Percentiles rank a stretch among this genome's conserved stretches.
These are phyloP conservation scores for Mesaphorura yosii DNA, from an alignment of 1,140 invertebrate species.

Conservation along the genomic window DNA sequence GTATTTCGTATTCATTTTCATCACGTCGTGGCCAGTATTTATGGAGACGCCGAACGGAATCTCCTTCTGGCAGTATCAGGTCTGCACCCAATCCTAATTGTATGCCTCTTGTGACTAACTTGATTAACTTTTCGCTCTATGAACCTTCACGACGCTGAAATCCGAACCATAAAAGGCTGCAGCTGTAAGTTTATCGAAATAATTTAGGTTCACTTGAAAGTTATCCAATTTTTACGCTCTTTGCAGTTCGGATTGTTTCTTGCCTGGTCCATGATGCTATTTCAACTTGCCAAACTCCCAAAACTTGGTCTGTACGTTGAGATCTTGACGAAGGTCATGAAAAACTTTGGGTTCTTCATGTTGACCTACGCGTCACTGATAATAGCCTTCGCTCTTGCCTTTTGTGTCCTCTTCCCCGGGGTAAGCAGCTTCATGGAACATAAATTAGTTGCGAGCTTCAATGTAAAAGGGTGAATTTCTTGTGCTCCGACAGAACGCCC, in stretches of 20 bases:
- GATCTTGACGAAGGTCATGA: constrained; percentile 61
- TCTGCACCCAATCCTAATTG: constrained; percentile 16
- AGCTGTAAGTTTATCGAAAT: background rate
- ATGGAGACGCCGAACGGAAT: constrained; percentile 28
- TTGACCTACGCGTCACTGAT: constrained; percentile 65
- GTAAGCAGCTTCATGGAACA: constrained; percentile 11
- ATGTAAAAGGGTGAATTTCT: background rate
- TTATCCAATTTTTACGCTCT: background rate
- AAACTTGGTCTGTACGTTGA: constrained; percentile 72
- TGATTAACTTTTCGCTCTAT: background rate
- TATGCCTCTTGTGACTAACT: background rate
- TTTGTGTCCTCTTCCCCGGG: constrained; percentile 60
- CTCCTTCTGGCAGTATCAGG: constrained; percentile 31
- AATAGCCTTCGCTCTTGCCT: constrained; percentile 62
- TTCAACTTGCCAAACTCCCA: constrained; percentile 68
- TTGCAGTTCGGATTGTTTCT: constrained; percentile 52
- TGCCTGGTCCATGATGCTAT: constrained; percentile 67
- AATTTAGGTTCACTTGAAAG: background rate
- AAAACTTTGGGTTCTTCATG: constrained; percentile 69
- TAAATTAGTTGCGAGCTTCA: background rate
- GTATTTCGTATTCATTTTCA: constrained; percentile 28
- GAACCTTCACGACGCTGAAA: no score
- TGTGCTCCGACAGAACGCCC: constrained; percentile 23
- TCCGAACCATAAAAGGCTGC: no score
- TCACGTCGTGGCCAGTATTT: constrained; percentile 30